Evolutionary conservation across 1,140 invertebrate genomes (phyloP), one percentile per base, ranked within the genome.

Genomic region (Lepidurus couesii): DNA sequence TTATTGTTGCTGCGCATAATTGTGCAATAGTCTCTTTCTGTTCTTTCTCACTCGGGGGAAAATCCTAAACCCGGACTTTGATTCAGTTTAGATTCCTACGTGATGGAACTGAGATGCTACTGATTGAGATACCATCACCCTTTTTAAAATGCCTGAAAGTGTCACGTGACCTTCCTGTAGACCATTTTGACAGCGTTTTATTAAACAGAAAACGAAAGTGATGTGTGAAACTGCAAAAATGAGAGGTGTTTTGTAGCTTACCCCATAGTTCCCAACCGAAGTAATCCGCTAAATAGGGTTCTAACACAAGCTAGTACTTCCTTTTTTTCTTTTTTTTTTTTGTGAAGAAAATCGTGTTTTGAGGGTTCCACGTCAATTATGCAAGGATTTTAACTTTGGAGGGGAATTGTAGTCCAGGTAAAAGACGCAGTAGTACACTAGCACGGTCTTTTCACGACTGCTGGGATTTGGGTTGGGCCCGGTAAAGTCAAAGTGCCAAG

Each of bases 371-470:
- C 34, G 34, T 3, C 34, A 34, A 34, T 34, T 34, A 34, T 4
- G 34, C 34, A 34, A 34, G 34, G 34, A 34, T 34, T 34, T 34
- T 34, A 34, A 34, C 34, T 34, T 34, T 34, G 34, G 34, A 4
- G 34, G 34, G 2, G 2, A 4, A 34, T 34, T 0, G 34, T 34
- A 34, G 34, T 34, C 34, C 34, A 16, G 45, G 45, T 47, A 47
- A 16, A n/a, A 16, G 53, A n/a, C 16, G 53, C 21, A 65, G 53
- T 65, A 65, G 53, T 65, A 21, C 53, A 34, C 53, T 21, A 65
- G 53, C 53, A 65, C 53, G 53, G 53, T 65, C 53, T n/a, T 65
- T 65, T 65, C 53, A 65, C 53, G 53, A 65, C 53, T 65, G 53
- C 53, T 13, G 53, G 53, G 34, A 34, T n/a, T 65, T 65, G 53